Conservation (phyloP, 2,888 invertebrate genomes). For the Sabatieria punctata region DNA sequence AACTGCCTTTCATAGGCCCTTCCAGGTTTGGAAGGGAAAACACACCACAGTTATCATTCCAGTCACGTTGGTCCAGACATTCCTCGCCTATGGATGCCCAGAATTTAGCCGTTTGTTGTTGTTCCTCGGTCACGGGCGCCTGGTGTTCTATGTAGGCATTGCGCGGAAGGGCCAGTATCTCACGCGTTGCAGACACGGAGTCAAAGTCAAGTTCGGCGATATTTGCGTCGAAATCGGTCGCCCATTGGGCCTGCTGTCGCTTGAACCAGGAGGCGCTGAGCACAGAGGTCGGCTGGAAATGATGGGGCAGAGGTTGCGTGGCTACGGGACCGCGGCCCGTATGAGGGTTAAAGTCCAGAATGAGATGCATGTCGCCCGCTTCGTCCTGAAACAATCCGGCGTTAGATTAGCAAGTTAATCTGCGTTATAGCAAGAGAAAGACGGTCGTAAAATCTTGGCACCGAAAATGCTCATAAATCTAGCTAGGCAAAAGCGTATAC, state of each 20-base stretch:
- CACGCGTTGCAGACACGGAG: not conserved
- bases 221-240: conserved; percentile 25
- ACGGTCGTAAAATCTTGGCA: not conserved
- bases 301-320: not conserved
- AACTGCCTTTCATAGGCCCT: not conserved
- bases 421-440: no score
- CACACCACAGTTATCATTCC: not conserved
- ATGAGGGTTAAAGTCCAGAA: conserved; percentile 6
- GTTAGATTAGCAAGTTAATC: no score
- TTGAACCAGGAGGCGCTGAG: conserved; percentile 5
- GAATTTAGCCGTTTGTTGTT: not conserved
- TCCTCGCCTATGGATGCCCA: not conserved
- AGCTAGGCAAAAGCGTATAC: not conserved
- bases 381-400: conserved; percentile 8
- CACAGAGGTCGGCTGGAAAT: not conserved
- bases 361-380: conserved; percentile 9
- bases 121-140: not conserved
- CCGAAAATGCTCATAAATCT: not conserved
- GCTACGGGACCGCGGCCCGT: not conserved
- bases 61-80: not conserved
- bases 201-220: conserved; percentile 30
- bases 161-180: not conserved
- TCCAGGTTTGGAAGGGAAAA: not conserved
- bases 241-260: conserved; percentile 1
- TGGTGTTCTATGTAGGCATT: not conserved